A percentile compares a stretch with the other conserved stretches of the same genome.
These are phyloP conservation scores for Leptestheria dahalacensis DNA, from an alignment of 1,140 invertebrate genomes.

Conservation along the genomic window DNA sequence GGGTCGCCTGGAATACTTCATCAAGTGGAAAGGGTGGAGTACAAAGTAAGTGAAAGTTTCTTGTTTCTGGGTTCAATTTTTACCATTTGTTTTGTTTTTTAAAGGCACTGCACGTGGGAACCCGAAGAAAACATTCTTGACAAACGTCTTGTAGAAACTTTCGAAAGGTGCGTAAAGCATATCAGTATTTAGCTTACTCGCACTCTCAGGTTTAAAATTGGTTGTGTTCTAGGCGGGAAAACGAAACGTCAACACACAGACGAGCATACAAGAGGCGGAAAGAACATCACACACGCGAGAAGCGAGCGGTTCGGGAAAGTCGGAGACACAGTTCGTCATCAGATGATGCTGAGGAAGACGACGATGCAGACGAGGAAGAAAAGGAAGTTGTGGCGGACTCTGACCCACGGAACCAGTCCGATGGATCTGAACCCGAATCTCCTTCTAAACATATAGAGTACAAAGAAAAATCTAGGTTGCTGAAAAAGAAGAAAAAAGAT, in stretches of 20 bases:
- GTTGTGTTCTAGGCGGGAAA: not conserved
- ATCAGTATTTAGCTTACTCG: not conserved
- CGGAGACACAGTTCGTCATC: not conserved
- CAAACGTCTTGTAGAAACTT: conserved; percentile 71
- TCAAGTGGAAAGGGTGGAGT: conserved; percentile 97
- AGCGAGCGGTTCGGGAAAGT: not conserved
- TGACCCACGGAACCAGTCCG: too few relatives aligned
- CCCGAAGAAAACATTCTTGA: conserved; percentile 93
- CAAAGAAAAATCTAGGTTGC: not conserved
- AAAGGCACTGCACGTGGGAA: conserved; percentile 87
- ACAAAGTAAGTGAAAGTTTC: conserved; percentile 45
- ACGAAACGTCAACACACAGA: not conserved
- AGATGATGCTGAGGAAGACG: conserved; percentile 2
- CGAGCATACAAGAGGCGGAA: not conserved
- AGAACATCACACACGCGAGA: too few relatives aligned
- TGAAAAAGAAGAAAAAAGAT: not conserved
- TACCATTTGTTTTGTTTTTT: not conserved
- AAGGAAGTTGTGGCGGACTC: conserved; percentile 1
- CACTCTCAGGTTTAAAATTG: not conserved
- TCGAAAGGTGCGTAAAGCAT: conserved; percentile 40
- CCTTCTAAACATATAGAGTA: not conserved
- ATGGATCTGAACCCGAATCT: conserved; percentile 31
- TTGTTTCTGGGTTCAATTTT: not conserved
- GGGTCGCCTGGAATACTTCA: conserved; percentile 83
- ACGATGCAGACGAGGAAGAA: conserved; percentile 6